Base-by-base conservation (phyloP, 2,888 invertebrate genomes). In the Drosophila niveifrons region DNA sequence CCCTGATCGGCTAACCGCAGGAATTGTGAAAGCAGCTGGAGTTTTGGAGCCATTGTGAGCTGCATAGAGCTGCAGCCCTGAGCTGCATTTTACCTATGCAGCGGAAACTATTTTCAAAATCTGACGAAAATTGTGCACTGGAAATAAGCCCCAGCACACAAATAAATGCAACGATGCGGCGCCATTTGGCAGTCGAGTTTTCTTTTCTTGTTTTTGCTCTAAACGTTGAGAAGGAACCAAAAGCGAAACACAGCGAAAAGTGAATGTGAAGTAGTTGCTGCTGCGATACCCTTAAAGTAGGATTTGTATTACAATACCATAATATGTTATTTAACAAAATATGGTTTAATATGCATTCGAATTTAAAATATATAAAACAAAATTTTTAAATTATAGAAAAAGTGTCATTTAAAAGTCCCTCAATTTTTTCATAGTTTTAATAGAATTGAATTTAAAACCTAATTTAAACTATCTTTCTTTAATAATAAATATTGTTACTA, bases 71-170 rank as follows among this genome's bases (percentile, higher is more conserved):
- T 44, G 36, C 23, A 72, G 55, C 53, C 62, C 79, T 59, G 57
- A 55, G 72, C 65, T 78, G 81, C 82, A 83, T 78, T 82, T 83
- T 71, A 73, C 80, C 63, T 66, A 73, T 73, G 66, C 78, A 72
- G 64, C 78, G 82, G 78, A 80, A 82, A 82, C 80, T 77, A 82
- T 77, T 82, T 77, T 75, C 39, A 52, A 87, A 82, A 82, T 82
- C 82, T 82, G 80, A 84, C 82, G 82, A 82, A 82, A 72, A 73
- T 77, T 87, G 68, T 79, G 82, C 82, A 39, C 62, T 75, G 74
- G 59, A 82, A 82, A 82, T 80, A 85, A 82, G 86, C 85, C 82
- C 82, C 87, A 76, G 79, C 67, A 78, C 84, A 76, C 78, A 81
- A 86, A 83, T 86, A 81, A 86, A 69, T 66, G 80, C 76, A 67